Conservation (phyloP, 2,113 vertebrate species). For the Leucopsar rothschildi region DNA sequence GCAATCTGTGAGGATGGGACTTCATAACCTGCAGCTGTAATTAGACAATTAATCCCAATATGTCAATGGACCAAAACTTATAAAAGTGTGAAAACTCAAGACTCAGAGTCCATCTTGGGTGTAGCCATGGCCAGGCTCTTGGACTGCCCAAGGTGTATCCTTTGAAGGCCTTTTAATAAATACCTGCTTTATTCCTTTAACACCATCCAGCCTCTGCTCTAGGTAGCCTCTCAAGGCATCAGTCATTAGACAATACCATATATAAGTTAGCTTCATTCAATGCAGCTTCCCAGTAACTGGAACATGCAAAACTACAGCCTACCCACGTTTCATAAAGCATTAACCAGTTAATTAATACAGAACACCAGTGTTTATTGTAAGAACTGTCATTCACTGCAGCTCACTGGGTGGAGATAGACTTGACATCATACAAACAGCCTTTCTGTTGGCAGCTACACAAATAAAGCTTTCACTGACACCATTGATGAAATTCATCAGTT, state of each 20-base stretch:
- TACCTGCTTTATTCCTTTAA: not conserved
- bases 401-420: not conserved
- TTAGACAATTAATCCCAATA: not conserved
- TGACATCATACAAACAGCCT: not conserved
- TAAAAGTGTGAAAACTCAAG: not conserved
- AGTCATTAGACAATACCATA: not conserved
- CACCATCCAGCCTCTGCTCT: not conserved
- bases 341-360: not conserved
- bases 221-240: not conserved
- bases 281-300: not conserved
- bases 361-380: not conserved
- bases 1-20: not conserved
- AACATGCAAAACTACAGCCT: not conserved
- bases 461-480: not conserved
- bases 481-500: not conserved
- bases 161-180: not conserved
- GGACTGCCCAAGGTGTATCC: not conserved
- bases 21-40: not conserved
- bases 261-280: not conserved
- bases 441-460: not conserved
- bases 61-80: not conserved
- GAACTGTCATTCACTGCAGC: not conserved
- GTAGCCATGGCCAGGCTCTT: not conserved
- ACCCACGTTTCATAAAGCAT: not conserved
- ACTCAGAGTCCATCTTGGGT: accelerated